phyloP scores from a whole-genome alignment of 2,888 invertebrate species.

The Antitype chi region DNA sequence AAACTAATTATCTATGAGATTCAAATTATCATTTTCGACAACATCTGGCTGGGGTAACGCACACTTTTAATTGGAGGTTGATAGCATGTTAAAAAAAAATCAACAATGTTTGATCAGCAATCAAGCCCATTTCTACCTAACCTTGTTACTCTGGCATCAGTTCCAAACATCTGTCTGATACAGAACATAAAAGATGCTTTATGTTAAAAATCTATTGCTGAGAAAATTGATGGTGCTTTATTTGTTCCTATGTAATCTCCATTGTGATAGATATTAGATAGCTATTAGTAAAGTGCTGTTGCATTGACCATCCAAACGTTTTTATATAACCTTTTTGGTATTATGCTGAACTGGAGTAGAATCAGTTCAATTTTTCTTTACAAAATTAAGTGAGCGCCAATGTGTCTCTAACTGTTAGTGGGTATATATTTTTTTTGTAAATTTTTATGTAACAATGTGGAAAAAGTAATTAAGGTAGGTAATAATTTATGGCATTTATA shows the following conservation, averaged over 20 bases:
- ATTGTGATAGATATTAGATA: slow-evolving; percentile 33
- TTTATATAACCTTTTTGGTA: slow-evolving; percentile 24
- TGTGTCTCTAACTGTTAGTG: slow-evolving; percentile 31
- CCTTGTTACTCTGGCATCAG: no score
- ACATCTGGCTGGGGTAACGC: no score
- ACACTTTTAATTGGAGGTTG: neutral
- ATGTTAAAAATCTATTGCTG: slow-evolving; percentile 15
- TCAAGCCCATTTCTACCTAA: neutral
- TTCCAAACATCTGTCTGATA: neutral
- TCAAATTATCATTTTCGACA: no score
- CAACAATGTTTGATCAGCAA: neutral
- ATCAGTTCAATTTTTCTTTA: slow-evolving; percentile 4
- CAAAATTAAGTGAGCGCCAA: slow-evolving; percentile 19
- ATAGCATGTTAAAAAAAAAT: neutral
- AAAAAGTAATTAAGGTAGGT: neutral
- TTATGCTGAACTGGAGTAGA: slow-evolving; percentile 10
- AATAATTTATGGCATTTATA: slow-evolving; percentile 24
- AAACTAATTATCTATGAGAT: no score
- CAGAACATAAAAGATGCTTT: neutral
- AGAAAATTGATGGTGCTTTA: slow-evolving; percentile 41
- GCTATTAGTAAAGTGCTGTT: slow-evolving; percentile 33
- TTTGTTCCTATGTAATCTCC: slow-evolving; percentile 37
- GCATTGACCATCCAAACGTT: slow-evolving; percentile 44
- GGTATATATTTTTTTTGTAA: slow-evolving; percentile 12
- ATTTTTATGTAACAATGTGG: slow-evolving; percentile 2